Conservation (phyloP, 2,888 invertebrate genomes). For the Sturmia bella region DNA sequence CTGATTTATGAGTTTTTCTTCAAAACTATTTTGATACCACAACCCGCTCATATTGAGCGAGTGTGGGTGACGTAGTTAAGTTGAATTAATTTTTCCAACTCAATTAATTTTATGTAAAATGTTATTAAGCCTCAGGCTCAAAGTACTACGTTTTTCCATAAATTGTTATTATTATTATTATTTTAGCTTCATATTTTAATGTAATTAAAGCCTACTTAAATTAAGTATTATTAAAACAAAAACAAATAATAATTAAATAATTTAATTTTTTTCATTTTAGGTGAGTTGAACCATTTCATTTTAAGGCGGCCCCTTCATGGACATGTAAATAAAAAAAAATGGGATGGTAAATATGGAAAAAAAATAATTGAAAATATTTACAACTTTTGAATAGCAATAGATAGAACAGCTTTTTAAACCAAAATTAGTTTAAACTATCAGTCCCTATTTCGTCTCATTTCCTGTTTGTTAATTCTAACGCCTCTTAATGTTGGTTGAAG, state of each 20-base stretch:
- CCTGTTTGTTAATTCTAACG: slow-evolving; percentile 9
- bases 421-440: slow-evolving; percentile 22
- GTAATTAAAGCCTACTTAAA: slow-evolving; percentile 40
- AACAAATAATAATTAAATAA: slow-evolving; percentile 11
- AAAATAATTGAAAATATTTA: no score
- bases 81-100: slow-evolving; percentile 3
- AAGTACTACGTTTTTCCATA: slow-evolving; percentile 28
- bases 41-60: slow-evolving; percentile 17
- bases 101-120: slow-evolving; percentile 5
- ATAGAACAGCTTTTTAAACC: no score
- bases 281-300: slow-evolving; percentile 44
- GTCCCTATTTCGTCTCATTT: slow-evolving; percentile 3
- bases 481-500: not conserved
- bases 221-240: slow-evolving; percentile 34
- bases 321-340: no score
- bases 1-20: slow-evolving; percentile 53
- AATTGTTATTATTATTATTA: slow-evolving; percentile 8
- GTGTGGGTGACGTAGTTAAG: slow-evolving; percentile 40
- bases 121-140: slow-evolving; percentile 33
- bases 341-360: slow-evolving; percentile 38
- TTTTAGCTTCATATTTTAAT: slow-evolving; percentile 16
- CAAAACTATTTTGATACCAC: slow-evolving; percentile 4
- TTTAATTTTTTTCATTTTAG: slow-evolving; percentile 53
- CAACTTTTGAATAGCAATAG: no score
- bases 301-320: not conserved